These are phyloP conservation scores for Patiria miniata DNA, from an alignment of 35 echinoderm and acorn worm species.

Conservation along the genomic window DNA sequence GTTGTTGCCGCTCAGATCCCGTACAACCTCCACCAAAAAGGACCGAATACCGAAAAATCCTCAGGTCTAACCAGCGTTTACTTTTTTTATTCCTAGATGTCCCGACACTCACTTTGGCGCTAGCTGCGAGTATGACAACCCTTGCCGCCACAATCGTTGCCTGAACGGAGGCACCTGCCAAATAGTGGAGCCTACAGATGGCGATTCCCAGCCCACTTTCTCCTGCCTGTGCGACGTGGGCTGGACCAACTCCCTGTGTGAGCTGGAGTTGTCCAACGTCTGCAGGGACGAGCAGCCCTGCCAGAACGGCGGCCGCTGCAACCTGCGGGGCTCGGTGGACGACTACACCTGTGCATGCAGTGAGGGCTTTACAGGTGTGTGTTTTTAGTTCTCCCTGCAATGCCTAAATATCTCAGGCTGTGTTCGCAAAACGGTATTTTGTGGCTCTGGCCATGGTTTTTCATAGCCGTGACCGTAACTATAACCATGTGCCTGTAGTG, in stretches of 20 bases:
- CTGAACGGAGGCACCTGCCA: neutral
- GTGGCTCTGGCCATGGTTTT: too few species aligned
- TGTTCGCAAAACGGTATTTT: too few species aligned
- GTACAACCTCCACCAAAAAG: too few species aligned
- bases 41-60: too few species aligned
- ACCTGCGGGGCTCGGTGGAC: slow-evolving; percentile 9
- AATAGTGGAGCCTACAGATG: neutral
- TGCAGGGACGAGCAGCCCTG: slow-evolving; percentile 35
- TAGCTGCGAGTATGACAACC: slow-evolving; percentile 31
- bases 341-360: slow-evolving; percentile 49
- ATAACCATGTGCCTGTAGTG: too few species aligned
- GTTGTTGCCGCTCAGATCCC: too few species aligned
- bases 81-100: slow-evolving; percentile 29
- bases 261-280: slow-evolving; percentile 1
- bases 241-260: slow-evolving; percentile 43
- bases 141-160: slow-evolving; percentile 10
- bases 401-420: too few species aligned
- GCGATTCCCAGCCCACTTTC: neutral
- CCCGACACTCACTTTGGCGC: neutral
- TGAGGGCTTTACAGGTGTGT: slow-evolving; percentile 43
- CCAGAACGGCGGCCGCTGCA: slow-evolving; percentile 32
- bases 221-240: slow-evolving; percentile 25
- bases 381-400: too few species aligned
- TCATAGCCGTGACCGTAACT: too few species aligned
- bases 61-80: neutral